Conservation (phyloP, 2,113 vertebrate species). For the Amia ocellicauda region DNA sequence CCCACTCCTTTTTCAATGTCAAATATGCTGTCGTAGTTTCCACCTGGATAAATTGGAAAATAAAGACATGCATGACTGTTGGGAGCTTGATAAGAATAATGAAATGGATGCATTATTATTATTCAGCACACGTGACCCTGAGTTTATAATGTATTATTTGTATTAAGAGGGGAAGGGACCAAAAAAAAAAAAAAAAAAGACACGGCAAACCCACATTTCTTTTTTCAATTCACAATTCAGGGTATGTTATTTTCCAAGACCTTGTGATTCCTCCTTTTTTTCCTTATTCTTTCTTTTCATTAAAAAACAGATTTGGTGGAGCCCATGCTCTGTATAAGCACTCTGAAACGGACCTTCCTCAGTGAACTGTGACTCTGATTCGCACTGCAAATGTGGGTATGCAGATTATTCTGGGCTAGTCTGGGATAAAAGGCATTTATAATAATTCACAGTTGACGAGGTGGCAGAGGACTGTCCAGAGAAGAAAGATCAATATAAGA, state of each 20-base stretch:
- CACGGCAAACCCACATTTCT: not conserved
- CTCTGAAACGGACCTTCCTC: no score
- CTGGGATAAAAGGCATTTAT: no score
- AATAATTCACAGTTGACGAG: no score
- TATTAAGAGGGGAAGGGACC: not conserved
- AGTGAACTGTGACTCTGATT: no score
- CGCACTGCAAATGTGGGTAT: no score
- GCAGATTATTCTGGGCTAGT: no score
- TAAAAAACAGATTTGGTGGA: not conserved
- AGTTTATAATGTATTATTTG: conserved; percentile 10
- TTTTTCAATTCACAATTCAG: not conserved
- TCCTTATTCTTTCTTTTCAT: not conserved
- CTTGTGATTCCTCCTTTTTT: no score
- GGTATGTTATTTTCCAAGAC: not conserved
- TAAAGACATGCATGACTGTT: not conserved
- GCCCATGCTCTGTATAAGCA: no score
- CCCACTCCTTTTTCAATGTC: conserved; percentile 85
- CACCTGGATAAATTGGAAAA: conserved; percentile 62
- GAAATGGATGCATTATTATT: no score
- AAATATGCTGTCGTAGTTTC: conserved; percentile 88
- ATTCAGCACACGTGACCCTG: not conserved
- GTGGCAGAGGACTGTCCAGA: no score
- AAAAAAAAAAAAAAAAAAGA: not conserved
- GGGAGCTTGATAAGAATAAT: not conserved
- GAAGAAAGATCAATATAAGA: no score